Percentiles rank a stretch among this genome's conserved stretches.
Conservation (phyloP, 2,888 invertebrate genomes). For the Cerastis rubricosa region DNA sequence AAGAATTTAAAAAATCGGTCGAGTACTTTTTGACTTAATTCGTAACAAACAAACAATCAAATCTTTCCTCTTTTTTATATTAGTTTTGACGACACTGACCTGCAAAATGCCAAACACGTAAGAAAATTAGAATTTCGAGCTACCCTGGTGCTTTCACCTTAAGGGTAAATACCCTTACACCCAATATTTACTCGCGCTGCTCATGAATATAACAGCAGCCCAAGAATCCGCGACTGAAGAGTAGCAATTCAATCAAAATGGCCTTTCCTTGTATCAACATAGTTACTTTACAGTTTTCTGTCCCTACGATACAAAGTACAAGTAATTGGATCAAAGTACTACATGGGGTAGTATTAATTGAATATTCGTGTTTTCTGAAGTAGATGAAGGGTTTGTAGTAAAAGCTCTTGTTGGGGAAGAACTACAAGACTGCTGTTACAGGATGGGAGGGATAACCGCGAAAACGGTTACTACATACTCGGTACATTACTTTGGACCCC, state of each 20-base stretch:
- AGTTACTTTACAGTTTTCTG: constrained; percentile 57
- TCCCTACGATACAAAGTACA: constrained; percentile 32
- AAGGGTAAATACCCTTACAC: too few species aligned
- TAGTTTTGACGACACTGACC: too few species aligned
- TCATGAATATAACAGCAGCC: constrained; percentile 19
- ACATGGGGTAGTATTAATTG: constrained; percentile 35
- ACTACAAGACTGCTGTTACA: background rate
- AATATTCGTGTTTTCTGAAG: constrained; percentile 28
- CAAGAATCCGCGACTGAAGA: constrained; percentile 54
- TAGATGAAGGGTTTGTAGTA: background rate
- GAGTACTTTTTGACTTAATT: too few species aligned
- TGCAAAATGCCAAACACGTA: too few species aligned
- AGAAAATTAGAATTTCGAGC: too few species aligned
- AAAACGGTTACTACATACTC: too few species aligned
- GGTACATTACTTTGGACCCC: too few species aligned
- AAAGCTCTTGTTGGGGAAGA: background rate
- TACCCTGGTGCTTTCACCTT: too few species aligned
- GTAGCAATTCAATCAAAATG: constrained; percentile 73
- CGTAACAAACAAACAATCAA: too few species aligned
- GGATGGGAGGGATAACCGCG: too few species aligned
- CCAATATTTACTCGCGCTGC: constrained; percentile 1
- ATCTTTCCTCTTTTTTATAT: too few species aligned
- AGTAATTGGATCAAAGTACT: constrained; percentile 17
- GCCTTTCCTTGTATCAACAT: constrained; percentile 67
- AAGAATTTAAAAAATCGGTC: too few species aligned